Base-by-base conservation (phyloP, 1,140 invertebrate species). In the Zaprionus capensis region DNA sequence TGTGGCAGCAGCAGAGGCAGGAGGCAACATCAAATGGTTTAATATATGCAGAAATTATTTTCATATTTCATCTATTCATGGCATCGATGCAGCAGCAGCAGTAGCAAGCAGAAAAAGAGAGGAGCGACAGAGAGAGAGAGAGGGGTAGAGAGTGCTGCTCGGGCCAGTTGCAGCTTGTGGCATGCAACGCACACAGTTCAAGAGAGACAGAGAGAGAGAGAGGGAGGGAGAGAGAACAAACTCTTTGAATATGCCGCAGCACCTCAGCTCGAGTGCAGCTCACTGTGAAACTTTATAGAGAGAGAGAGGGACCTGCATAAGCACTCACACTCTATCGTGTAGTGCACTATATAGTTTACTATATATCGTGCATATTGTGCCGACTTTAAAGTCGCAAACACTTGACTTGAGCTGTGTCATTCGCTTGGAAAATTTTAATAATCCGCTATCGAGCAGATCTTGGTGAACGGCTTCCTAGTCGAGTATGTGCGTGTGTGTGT, bases 351-450 rank as follows among this genome's bases (percentile, higher is more conserved):
- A 20, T 46, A 44, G 41, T 46, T 17, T 17, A 46, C n/a, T 4
- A 17, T 46, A 46, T 46, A 20, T 46, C 41, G n/a, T 17, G 41
- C n/a, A 44, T n/a, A 44, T 49, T 49, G 20, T 12, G 20, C 46
- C 20, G 20, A 51, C 67, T 71, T 46, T 56, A 71, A 59, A 64
- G 59, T 22, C 41, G 17, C 46, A 31, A 80, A 67, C 68, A 85
- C 82, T 86, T 83, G 80, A 80, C 74, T 80, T 80, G 73, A 69
- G 71, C 41, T 68, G 72, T 78, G 71, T 69, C 80, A 81, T 74
- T 90, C 85, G 81, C 70, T 90, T 81, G 81, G 78, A 85, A 85
- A 79, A 88, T 85, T 88, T 88, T 88, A 88, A 88, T 88, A 88
- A 90, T 88, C 84, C 81, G 88, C 73, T 81, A 90, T 90, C 85